Base-by-base conservation (phyloP, 2,888 invertebrate genomes). In the Hyposoter didymator region DNA sequence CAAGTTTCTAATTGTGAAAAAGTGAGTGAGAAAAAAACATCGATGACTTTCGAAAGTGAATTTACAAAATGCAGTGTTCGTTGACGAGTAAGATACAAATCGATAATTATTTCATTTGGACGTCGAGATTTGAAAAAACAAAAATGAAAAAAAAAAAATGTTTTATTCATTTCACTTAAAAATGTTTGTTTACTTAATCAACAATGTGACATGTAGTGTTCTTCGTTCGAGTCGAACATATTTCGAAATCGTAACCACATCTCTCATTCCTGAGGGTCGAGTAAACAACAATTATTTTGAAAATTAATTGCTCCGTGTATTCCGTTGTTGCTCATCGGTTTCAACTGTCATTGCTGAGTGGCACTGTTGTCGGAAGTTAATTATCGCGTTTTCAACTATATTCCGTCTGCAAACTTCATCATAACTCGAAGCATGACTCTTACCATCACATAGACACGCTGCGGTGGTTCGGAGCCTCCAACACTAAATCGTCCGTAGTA, bases 401-500 rank as follows among this genome's bases (percentile, higher is more conserved):
- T 52, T 49, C 3, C 67, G 19, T 75, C 12, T 32, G 62, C 45
- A 35, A 7, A 59, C 59, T 75, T 8, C 45, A 12, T 45, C 62
- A n/a, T 35, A 75, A 62, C 62, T 75, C 66, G 74, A 47, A 59
- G 69, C 74, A 49, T 70, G 19, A 59, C 17, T 39, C 22, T 39
- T 59, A 14, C n/a, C 17, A 47, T 43, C 47, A 43, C 55, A 72
- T 17, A 59, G 14, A 22, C 5, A 28, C 35, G 14, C 59, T 4
- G 59, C 12, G 59, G 12, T 28, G 14, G n/a, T 45, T 45, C 14
- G 17, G 35, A 19, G 35, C 59, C 59, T 55, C 73, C 12, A 66
- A 59, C 67, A 49, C 69, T 28, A 47, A 47, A 75, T 75, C 73
- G 73, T 78, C 66, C 47, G 72, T 52, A 81, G 66, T 59, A 70